Evolutionary conservation across 2,113 vertebrate genomes (phyloP).

Genomic region (Gallinago media): DNA sequence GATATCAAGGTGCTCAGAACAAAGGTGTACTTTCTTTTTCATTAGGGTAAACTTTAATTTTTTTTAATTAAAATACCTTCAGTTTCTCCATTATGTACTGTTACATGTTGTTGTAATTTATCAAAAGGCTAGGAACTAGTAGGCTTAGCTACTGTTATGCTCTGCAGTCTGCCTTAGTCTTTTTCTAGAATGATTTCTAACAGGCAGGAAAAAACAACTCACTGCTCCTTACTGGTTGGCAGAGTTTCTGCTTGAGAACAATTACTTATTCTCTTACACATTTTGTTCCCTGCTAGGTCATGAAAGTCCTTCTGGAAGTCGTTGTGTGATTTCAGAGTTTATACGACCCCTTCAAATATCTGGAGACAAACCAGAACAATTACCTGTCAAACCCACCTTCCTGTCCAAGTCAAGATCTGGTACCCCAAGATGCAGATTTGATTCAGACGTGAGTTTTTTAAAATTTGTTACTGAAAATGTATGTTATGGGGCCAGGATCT

Average conservation of each 20-base stretch:
- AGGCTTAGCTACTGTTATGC: not conserved
- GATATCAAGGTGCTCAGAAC: not conserved
- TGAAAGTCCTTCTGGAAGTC: constrained; percentile 81
- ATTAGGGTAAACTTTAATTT: not conserved
- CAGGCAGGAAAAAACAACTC: not conserved
- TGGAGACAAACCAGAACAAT: constrained; percentile 86
- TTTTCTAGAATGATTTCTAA: not conserved
- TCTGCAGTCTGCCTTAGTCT: not conserved
- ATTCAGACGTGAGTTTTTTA: constrained; percentile 85
- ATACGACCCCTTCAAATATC: constrained; percentile 86
- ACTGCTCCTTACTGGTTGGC: not conserved
- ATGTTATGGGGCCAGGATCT: not conserved
- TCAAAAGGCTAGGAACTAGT: accelerated
- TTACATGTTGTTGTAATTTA: not conserved
- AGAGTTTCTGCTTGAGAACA: not conserved
- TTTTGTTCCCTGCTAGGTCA: constrained; percentile 75
- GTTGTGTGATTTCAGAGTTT: constrained; percentile 87
- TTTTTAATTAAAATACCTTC: not conserved
- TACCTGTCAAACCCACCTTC: constrained; percentile 88
- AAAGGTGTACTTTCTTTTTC: not conserved
- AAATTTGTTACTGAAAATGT: not conserved
- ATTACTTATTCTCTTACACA: not conserved
- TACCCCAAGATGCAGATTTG: constrained; percentile 85
- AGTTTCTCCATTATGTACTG: not conserved
- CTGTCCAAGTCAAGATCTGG: constrained; percentile 80